Conservation (phyloP, 2,113 vertebrate genomes). For the Andinoacara biseriatus region DNA sequence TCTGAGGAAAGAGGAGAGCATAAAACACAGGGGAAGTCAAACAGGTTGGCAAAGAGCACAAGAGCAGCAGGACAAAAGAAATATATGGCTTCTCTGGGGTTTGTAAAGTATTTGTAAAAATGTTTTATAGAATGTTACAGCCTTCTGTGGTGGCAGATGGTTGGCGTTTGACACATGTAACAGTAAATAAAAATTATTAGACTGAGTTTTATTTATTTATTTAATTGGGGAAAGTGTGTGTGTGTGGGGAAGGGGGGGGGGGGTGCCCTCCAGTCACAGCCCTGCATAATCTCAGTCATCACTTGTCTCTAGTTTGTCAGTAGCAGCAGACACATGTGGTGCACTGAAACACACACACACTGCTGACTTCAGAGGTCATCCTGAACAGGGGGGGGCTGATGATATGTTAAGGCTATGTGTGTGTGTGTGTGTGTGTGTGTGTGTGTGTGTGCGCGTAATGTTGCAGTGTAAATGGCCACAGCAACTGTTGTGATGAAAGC, state of each 20-base stretch:
- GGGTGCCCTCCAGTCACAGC: constrained; percentile 57
- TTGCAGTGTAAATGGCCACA: constrained; percentile 46
- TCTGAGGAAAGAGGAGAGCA: constrained; percentile 24
- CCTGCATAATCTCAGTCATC: constrained; percentile 72
- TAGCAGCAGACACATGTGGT: constrained; percentile 71
- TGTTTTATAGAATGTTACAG: constrained; percentile 61
- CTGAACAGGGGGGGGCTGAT: constrained; percentile 26
- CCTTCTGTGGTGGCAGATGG: constrained; percentile 61
- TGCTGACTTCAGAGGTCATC: constrained; percentile 53
- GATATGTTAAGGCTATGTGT: constrained; percentile 36
- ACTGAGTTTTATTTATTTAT: not conserved
- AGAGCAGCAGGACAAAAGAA: constrained; percentile 50
- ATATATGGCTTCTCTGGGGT: constrained; percentile 48
- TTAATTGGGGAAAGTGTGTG: too few relatives aligned
- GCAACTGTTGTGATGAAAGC: constrained; percentile 70
- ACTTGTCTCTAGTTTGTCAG: constrained; percentile 74
- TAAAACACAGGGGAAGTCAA: constrained; percentile 36
- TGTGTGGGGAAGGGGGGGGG: too few relatives aligned
- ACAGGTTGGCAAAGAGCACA: constrained; percentile 54
- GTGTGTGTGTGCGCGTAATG: constrained; percentile 13
- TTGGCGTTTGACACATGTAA: constrained; percentile 55
- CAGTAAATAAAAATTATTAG: constrained; percentile 61
- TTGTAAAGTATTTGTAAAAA: constrained; percentile 65
- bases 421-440: constrained; percentile 25
- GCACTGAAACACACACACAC: constrained; percentile 37